Conservation (phyloP, 2,797 vertebrate genomes). For the Crossoptilon crossoptilon region DNA sequence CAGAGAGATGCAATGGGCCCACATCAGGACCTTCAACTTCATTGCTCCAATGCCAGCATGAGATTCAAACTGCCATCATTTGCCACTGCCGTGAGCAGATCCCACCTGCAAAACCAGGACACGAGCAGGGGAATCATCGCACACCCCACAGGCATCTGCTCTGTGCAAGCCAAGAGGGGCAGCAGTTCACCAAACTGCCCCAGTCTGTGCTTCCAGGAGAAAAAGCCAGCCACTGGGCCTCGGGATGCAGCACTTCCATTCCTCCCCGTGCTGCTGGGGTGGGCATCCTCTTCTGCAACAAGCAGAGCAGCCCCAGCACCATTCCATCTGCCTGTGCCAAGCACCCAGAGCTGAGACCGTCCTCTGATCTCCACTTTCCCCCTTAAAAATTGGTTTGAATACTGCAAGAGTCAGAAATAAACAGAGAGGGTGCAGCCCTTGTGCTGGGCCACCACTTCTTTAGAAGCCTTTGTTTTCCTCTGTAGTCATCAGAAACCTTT, state of each 20-base stretch:
- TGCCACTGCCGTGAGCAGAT: neutral
- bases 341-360: rapidly evolving
- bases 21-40: neutral
- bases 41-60: neutral
- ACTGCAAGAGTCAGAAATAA: neutral
- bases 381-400: neutral
- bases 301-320: neutral
- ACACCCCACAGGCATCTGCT: neutral
- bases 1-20: rapidly evolving
- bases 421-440: rapidly evolving
- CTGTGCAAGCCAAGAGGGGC: rapidly evolving
- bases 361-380: no score
- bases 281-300: neutral
- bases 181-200: neutral
- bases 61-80: rapidly evolving
- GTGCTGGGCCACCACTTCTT: neutral
- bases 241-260: rapidly evolving
- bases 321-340: neutral
- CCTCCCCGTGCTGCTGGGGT: rapidly evolving
- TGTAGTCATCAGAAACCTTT: neutral
- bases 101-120: neutral
- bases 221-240: no score
- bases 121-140: no score
- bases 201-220: neutral
- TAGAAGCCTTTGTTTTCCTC: neutral